Conservation (phyloP, 2,888 invertebrate species). For the Philopedon plagiatum region DNA sequence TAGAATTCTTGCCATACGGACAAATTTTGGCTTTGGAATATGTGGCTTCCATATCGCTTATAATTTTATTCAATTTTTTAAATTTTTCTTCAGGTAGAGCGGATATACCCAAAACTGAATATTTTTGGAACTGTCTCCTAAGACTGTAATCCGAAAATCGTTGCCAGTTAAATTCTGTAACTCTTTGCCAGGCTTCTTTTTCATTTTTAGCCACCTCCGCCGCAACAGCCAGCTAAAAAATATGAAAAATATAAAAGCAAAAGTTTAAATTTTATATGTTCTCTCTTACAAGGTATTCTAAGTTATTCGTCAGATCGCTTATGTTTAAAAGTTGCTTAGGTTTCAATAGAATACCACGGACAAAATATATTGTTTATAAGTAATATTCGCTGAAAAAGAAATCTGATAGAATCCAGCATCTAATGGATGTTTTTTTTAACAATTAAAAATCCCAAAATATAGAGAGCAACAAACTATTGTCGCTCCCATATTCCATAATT, state of each 20-base stretch:
- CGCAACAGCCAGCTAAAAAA: slow-evolving; percentile 66
- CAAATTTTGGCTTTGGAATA: slow-evolving; percentile 86
- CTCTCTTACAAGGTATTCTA: too few species aligned
- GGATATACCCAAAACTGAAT: slow-evolving; percentile 73
- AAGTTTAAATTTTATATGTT: not conserved
- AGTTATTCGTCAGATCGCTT: too few species aligned
- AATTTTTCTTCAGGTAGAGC: slow-evolving; percentile 81
- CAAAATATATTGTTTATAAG: too few species aligned
- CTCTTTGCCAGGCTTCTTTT: slow-evolving; percentile 76
- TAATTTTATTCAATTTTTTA: slow-evolving; percentile 74
- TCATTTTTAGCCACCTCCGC: slow-evolving; percentile 70
- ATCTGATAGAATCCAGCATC: too few species aligned
- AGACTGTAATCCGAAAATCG: slow-evolving; percentile 78
- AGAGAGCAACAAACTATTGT: too few species aligned
- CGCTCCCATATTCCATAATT: too few species aligned
- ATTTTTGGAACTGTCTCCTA: slow-evolving; percentile 81
- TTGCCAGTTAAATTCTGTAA: slow-evolving; percentile 74
- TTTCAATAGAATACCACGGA: too few species aligned
- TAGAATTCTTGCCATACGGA: slow-evolving; percentile 56
- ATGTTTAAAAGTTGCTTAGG: too few species aligned
- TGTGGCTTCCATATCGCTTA: slow-evolving; percentile 82
- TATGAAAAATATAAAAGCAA: not conserved
- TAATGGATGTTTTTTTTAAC: too few species aligned
- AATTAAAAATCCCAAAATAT: too few species aligned
- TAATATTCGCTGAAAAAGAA: too few species aligned